These are phyloP conservation scores for Acanthosepion pharaonis DNA, from an alignment of 2,888 invertebrate genomes.

Conservation along the genomic window DNA sequence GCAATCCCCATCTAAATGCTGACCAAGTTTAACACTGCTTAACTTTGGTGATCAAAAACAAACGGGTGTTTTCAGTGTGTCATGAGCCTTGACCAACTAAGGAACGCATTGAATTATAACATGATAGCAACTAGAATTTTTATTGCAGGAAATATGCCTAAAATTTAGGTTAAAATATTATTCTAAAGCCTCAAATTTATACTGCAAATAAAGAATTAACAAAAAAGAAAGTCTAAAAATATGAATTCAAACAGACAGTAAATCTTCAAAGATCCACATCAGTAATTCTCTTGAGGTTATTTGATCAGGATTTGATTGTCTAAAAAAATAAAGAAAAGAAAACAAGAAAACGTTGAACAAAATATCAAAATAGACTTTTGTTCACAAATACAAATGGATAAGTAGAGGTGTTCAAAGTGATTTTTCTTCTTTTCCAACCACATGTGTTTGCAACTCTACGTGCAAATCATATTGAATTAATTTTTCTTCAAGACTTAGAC, in stretches of 20 bases:
- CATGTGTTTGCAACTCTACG: background rate
- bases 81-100: too few species aligned
- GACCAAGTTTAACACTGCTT: too few species aligned
- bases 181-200: too few species aligned
- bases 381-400: background rate
- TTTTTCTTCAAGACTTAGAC: background rate
- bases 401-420: background rate
- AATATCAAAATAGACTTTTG: background rate
- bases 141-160: too few species aligned
- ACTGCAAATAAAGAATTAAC: background rate
- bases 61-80: too few species aligned
- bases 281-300: conserved; percentile 33
- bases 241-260: background rate
- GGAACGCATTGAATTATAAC: too few species aligned
- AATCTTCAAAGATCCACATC: background rate
- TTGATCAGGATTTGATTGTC: background rate
- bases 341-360: background rate
- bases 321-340: too few species aligned
- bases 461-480: too few species aligned
- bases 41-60: too few species aligned
- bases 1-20: too few species aligned
- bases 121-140: too few species aligned
- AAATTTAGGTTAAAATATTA: too few species aligned
- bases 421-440: background rate
- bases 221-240: background rate